Evolutionary conservation across 2,113 vertebrate species (phyloP).

Genomic region (Centropus unirufus): DNA sequence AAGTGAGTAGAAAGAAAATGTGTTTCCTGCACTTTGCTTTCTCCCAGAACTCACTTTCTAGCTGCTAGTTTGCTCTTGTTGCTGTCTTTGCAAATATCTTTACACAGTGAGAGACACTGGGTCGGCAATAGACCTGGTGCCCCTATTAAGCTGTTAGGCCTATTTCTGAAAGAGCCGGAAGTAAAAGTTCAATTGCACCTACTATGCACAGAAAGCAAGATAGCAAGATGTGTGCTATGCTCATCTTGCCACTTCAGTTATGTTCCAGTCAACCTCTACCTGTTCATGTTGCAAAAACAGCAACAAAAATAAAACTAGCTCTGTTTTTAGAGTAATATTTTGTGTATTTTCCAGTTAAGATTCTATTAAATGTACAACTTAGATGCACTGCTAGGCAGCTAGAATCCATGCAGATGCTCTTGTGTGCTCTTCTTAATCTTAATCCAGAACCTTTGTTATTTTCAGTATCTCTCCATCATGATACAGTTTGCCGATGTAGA

Average conservation of each 20-base stretch:
- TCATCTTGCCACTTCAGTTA: not conserved
- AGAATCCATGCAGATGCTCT: not conserved
- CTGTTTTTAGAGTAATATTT: not conserved
- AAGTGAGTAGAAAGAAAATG: not conserved
- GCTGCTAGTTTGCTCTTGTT: not conserved
- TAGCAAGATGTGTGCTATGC: not conserved
- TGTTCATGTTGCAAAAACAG: not conserved
- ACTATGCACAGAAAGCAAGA: not conserved
- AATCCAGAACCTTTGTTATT: not conserved
- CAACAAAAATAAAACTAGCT: not conserved
- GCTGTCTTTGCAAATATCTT: not conserved
- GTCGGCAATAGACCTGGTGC: not conserved
- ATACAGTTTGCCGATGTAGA: not conserved
- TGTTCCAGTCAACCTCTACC: not conserved
- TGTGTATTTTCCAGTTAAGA: not conserved
- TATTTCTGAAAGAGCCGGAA: not conserved
- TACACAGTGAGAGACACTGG: not conserved
- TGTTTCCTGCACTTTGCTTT: not conserved
- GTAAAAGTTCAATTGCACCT: not conserved
- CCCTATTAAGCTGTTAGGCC: not conserved
- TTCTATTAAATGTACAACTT: constrained; percentile 10
- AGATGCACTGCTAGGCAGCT: not conserved
- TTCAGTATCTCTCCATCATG: not conserved
- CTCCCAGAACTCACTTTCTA: not conserved
- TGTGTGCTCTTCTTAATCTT: not conserved